Conservation (phyloP, 2,113 vertebrate genomes). For the Podarcis cretensis region DNA sequence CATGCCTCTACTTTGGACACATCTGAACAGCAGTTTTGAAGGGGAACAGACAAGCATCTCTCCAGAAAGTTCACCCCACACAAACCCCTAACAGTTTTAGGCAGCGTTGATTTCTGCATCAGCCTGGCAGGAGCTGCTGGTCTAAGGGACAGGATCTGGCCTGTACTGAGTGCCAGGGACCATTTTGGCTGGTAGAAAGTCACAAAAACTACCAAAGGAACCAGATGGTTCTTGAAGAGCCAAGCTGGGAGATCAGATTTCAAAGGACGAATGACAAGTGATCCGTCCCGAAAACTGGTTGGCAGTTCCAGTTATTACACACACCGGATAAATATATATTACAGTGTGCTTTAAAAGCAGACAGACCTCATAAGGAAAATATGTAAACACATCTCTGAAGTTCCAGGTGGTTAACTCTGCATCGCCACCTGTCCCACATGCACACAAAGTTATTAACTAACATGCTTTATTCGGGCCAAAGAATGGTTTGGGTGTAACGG, state of each 20-base stretch:
- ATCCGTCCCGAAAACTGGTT: not conserved
- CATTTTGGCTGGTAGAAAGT: not conserved
- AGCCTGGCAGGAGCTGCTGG: not conserved
- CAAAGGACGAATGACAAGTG: not conserved
- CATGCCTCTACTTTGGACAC: not conserved
- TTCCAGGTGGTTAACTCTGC: not conserved
- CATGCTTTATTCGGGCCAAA: not conserved
- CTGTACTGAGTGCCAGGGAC: too few species aligned
- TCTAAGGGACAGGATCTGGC: too few species aligned
- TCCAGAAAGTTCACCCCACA: not conserved
- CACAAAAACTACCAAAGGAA: not conserved
- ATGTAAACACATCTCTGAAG: slow-evolving; percentile 5
- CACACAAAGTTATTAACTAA: not conserved
- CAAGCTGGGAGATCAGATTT: not conserved
- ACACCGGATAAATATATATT: not conserved
- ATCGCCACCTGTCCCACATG: not conserved
- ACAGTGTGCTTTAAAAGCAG: not conserved
- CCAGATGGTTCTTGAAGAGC: not conserved
- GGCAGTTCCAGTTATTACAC: not conserved
- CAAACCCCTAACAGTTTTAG: not conserved
- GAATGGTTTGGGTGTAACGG: not conserved
- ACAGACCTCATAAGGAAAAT: not conserved
- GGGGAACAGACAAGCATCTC: not conserved
- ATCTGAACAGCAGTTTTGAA: not conserved
- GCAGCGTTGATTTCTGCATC: not conserved